A percentile compares a stretch with the other conserved stretches of the same genome.
Evolutionary conservation across 2,888 invertebrate species (phyloP).

Genomic region (Machimus atricapillus): DNA sequence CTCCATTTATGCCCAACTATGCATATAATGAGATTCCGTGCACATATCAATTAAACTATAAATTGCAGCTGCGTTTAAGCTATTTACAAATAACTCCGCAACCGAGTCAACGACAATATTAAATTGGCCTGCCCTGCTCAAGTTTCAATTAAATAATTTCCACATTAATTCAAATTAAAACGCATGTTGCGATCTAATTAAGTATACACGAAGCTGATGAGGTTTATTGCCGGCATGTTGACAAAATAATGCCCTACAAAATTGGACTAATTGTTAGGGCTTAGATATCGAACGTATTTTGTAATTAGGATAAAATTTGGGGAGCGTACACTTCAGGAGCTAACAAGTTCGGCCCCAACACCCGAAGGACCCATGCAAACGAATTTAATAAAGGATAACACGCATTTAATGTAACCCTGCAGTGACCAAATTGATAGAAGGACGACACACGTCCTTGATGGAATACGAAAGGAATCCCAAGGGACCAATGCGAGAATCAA

Average conservation of each 20-base stretch:
- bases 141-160: neutral
- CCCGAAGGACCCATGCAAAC: neutral
- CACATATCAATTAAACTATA: neutral
- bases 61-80: neutral
- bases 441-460: neutral
- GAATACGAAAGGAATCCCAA: neutral
- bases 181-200: neutral
- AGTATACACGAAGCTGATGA: neutral
- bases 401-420: neutral
- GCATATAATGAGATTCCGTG: neutral
- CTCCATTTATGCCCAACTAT: neutral
- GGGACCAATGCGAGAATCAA: neutral
- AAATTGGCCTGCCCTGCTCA: neutral
- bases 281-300: neutral
- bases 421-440: neutral
- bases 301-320: neutral
- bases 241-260: neutral
- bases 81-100: neutral
- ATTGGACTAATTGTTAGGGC: neutral
- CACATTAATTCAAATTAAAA: neutral
- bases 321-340: neutral
- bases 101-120: neutral
- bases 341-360: neutral
- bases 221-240: neutral
- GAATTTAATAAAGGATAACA: neutral